Conservation (phyloP, 2,113 vertebrate species). For the Galeopterus variegatus region DNA sequence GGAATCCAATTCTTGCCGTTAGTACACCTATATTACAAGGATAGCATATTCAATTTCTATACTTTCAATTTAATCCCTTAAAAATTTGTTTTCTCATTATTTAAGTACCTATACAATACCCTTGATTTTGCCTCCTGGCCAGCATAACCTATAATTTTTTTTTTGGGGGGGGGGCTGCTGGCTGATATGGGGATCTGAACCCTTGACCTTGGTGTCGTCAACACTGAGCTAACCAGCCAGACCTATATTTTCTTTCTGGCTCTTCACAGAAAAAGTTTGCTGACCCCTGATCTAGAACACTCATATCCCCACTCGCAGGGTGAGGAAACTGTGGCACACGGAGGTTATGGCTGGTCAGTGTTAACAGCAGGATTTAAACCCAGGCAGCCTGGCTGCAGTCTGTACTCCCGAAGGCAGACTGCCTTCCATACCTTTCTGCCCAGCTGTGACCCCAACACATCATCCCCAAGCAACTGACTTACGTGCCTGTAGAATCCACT, state of each 20-base stretch:
- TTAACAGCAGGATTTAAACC: not conserved
- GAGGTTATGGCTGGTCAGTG: not conserved
- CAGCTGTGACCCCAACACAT: not conserved
- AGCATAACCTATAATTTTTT: not conserved
- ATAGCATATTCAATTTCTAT: not conserved
- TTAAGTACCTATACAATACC: not conserved
- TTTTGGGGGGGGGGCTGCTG: no score
- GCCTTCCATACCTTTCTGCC: not conserved
- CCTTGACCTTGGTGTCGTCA: no score
- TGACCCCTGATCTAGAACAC: not conserved
- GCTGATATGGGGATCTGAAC: no score
- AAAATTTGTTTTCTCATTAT: not conserved
- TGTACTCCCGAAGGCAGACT: not conserved
- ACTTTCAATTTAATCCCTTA: not conserved
- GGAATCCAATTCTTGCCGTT: no score
- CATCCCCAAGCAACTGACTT: conserved; percentile 82
- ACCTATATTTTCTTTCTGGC: not conserved
- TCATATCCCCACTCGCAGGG: not conserved
- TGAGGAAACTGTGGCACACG: not conserved
- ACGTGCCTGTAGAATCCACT: conserved; percentile 94
- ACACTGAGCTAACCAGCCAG: no score
- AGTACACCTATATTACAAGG: no score
- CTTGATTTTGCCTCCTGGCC: not conserved
- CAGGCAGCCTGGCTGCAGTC: not conserved
- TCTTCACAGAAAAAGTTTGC: not conserved